A percentile compares a stretch with the other conserved stretches of the same genome.
Conservation (phyloP, 2,888 invertebrate genomes). For the Thyatira batis region DNA sequence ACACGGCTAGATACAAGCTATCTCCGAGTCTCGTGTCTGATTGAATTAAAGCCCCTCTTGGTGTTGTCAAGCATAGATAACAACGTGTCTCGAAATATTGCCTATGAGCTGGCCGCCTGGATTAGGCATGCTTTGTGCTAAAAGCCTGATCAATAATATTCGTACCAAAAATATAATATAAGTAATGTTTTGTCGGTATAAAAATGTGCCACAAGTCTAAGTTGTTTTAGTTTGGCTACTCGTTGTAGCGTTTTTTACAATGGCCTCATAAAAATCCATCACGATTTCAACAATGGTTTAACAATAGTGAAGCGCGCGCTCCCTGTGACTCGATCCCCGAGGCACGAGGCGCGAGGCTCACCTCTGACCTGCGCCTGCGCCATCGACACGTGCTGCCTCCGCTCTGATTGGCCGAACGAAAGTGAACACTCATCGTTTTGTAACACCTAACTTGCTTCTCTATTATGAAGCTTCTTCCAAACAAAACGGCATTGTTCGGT, state of each 20-base stretch:
- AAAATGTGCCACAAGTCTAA: background rate
- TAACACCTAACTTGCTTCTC: conserved; percentile 44
- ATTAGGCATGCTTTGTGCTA: conserved; percentile 32
- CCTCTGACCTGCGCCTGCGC: conserved; percentile 60
- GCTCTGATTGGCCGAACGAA: conserved; percentile 67
- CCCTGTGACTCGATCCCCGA: conserved; percentile 16
- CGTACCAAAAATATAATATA: background rate
- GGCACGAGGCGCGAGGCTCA: conserved; percentile 57
- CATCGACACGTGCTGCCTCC: conserved; percentile 67
- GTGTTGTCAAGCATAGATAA: conserved; percentile 52
- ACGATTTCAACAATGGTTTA: conserved; percentile 26
- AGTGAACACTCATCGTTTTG: conserved; percentile 64
- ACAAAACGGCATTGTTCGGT: conserved; percentile 31
- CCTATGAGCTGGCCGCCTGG: conserved; percentile 24
- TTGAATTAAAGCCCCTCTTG: conserved; percentile 55
- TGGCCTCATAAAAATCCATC: background rate
- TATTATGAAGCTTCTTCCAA: conserved; percentile 27
- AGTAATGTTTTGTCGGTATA: background rate
- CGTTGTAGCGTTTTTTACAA: background rate
- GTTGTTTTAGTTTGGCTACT: background rate
- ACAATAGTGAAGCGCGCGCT: conserved; percentile 40
- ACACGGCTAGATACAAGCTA: conserved; percentile 55
- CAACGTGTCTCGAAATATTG: conserved; percentile 30
- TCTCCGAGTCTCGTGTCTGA: conserved; percentile 44
- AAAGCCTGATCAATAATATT: background rate